Conservation (phyloP, 2,113 vertebrate species). For the Tonatia bakeri region DNA sequence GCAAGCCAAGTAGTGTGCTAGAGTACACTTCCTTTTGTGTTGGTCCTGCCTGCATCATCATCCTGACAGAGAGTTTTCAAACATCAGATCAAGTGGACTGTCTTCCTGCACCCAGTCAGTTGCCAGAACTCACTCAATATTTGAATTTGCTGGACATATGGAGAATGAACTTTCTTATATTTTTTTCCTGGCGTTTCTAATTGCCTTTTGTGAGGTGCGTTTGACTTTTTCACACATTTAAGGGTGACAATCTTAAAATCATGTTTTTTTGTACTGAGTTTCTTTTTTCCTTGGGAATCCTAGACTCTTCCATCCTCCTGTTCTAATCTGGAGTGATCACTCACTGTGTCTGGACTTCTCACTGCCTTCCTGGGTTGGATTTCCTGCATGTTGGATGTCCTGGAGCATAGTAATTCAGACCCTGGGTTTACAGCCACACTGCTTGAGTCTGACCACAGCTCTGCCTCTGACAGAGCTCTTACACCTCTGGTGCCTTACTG, state of each 20-base stretch:
- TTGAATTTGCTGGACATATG: slow-evolving; percentile 13
- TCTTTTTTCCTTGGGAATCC: neutral
- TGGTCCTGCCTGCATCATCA: neutral
- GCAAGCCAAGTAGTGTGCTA: neutral
- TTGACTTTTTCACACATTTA: neutral
- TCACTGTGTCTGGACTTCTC: neutral
- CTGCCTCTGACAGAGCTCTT: neutral
- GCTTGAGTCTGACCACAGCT: neutral
- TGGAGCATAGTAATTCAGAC: neutral
- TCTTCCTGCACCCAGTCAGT: neutral
- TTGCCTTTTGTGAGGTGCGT: neutral
- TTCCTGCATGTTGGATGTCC: neutral
- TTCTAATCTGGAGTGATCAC: neutral
- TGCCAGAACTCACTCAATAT: neutral
- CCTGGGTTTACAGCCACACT: neutral
- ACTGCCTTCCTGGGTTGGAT: neutral
- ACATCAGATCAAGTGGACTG: neutral
- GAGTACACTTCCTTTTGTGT: neutral
- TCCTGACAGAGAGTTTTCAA: neutral
- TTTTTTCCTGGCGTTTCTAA: neutral
- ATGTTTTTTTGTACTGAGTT: neutral
- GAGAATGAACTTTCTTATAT: neutral
- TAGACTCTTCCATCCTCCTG: neutral
- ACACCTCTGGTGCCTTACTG: neutral
- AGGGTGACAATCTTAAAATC: neutral